Percentiles rank a stretch among this genome's conserved stretches.
Evolutionary conservation across 92 coral and sea anemone species (phyloP).

Genomic region (Hydrozoanthus gracilis): DNA sequence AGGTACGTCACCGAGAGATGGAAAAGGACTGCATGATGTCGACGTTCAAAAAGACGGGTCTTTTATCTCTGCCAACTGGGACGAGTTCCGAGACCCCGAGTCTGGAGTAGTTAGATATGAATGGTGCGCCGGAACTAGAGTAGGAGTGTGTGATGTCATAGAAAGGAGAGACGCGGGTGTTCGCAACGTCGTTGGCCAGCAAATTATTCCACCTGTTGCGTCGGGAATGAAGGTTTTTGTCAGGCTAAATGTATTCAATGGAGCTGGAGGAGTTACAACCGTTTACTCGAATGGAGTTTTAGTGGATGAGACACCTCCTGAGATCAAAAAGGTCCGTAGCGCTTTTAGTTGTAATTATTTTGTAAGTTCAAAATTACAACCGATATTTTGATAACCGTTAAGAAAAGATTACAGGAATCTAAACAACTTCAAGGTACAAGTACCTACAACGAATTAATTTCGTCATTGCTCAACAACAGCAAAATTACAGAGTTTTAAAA

Average conservation of each 20-base stretch:
- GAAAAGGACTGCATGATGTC: constrained; percentile 23
- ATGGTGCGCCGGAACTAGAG: constrained; percentile 81
- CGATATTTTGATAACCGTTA: no score
- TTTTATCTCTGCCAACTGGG: constrained; percentile 82
- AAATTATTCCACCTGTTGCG: constrained; percentile 51
- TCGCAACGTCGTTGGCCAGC: constrained; percentile 39
- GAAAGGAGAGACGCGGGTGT: constrained; percentile 56
- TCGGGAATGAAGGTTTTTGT: constrained; percentile 71
- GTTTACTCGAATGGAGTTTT: constrained; percentile 71
- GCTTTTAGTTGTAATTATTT: not conserved
- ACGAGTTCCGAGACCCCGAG: constrained; percentile 73
- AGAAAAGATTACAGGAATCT: no score
- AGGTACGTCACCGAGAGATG: constrained; percentile 62
- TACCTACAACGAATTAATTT: no score
- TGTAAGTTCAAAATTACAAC: no score
- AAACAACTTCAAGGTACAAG: no score
- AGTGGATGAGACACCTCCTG: constrained; percentile 74
- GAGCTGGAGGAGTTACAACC: constrained; percentile 63
- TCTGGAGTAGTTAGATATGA: constrained; percentile 70
- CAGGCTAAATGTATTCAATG: constrained; percentile 67
- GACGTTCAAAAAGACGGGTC: constrained; percentile 56
- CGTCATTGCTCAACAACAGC: no score
- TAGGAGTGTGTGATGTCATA: constrained; percentile 79
- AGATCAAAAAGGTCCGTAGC: not conserved
- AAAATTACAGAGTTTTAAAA: no score